These are phyloP conservation scores for Cheilosia vulpina DNA, from an alignment of 2,888 invertebrate species.

Conservation along the genomic window DNA sequence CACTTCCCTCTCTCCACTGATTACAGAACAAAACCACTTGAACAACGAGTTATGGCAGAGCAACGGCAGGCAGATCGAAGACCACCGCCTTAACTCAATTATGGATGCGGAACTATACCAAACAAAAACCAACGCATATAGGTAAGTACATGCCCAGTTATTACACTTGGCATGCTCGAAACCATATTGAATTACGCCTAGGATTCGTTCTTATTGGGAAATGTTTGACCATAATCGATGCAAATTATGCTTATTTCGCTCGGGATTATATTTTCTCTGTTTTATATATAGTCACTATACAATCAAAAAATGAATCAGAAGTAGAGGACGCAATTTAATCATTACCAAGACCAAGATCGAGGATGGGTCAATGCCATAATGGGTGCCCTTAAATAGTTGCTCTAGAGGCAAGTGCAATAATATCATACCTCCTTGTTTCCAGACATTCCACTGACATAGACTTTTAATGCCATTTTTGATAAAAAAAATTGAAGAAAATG, in stretches of 20 bases:
- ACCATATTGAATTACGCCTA: constrained; percentile 60
- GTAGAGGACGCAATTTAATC: constrained; percentile 54
- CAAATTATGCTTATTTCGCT: constrained; percentile 70
- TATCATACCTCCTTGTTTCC: constrained; percentile 95
- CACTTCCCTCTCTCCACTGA: constrained; percentile 5
- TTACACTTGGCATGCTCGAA: constrained; percentile 30
- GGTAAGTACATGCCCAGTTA: background rate
- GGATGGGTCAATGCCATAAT: constrained; percentile 71
- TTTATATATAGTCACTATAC: constrained; percentile 66
- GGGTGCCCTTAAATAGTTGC: constrained; percentile 38
- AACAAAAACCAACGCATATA: constrained; percentile 10
- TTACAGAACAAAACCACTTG: constrained; percentile 57
- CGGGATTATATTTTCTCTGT: constrained; percentile 52
- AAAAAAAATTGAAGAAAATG: constrained; percentile 50
- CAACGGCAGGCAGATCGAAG: constrained; percentile 25
- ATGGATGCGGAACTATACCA: constrained; percentile 49
- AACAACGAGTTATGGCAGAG: constrained; percentile 58
- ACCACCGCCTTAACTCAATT: constrained; percentile 73
- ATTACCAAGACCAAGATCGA: constrained; percentile 55
- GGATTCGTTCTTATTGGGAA: constrained; percentile 40
- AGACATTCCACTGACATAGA: constrained; percentile 96
- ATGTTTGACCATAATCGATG: constrained; percentile 66
- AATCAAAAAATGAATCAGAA: constrained; percentile 56
- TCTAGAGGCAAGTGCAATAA: constrained; percentile 48
- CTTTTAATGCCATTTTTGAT: constrained; percentile 92